These are phyloP conservation scores for Trichonephila clavipes DNA, from an alignment of 1,140 invertebrate genomes.

Conservation along the genomic window DNA sequence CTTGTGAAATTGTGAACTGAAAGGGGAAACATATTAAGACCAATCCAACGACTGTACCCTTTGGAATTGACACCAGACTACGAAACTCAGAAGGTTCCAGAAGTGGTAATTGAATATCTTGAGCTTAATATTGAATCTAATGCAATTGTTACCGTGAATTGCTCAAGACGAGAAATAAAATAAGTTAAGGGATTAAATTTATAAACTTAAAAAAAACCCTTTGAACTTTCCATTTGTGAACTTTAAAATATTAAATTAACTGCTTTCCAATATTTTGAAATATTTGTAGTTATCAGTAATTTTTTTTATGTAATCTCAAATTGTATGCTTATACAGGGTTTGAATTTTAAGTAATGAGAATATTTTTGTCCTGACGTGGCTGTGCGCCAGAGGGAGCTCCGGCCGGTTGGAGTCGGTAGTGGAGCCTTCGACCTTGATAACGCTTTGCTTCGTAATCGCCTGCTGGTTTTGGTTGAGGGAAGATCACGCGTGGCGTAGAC, in stretches of 20 bases:
- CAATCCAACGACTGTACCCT: not conserved
- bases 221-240: not conserved
- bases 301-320: not conserved
- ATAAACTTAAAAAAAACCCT: not conserved
- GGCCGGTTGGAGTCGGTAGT: no score
- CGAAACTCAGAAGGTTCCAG: not conserved
- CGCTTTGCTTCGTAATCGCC: no score
- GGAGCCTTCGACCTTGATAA: no score
- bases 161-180: not conserved
- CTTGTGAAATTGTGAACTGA: not conserved
- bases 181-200: not conserved
- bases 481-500: no score
- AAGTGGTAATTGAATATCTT: not conserved
- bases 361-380: no score
- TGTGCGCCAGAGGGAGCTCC: no score
- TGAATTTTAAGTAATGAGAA: no score
- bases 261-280: not conserved
- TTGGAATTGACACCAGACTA: not conserved
- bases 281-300: not conserved
- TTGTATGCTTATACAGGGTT: not conserved
- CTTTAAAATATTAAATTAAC: not conserved
- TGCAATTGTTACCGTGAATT: not conserved
- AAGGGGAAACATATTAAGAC: not conserved
- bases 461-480: no score
- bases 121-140: slow-evolving; percentile 10